Percentiles rank a stretch among this genome's conserved stretches.
Conservation (phyloP, 2,113 vertebrate species). For the Smithornis capensis region DNA sequence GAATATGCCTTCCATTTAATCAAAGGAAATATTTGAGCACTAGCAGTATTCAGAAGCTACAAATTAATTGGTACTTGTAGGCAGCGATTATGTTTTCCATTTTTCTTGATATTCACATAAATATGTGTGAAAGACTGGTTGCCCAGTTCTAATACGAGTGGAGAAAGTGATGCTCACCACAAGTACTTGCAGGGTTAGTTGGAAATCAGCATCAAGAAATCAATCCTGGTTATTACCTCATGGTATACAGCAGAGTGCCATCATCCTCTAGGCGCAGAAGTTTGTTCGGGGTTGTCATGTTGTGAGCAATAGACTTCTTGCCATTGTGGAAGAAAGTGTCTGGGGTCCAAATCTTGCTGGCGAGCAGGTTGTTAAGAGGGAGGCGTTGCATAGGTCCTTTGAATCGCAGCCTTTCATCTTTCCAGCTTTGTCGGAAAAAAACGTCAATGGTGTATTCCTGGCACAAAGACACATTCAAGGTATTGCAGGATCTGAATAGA, state of each 20-base stretch:
- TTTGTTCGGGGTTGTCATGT: slow-evolving; percentile 98
- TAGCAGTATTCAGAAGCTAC: slow-evolving; percentile 28
- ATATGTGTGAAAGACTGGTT: neutral
- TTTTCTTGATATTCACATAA: slow-evolving; percentile 29
- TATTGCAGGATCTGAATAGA: neutral
- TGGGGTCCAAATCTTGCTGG: slow-evolving; percentile 98
- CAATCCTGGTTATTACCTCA: slow-evolving; percentile 80
- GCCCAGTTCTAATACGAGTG: neutral
- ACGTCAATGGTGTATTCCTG: slow-evolving; percentile 98
- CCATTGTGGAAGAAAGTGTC: slow-evolving; percentile 98
- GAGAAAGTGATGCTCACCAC: neutral
- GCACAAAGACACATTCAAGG: neutral
- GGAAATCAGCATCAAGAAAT: neutral
- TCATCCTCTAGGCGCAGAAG: slow-evolving; percentile 92
- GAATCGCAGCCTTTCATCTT: slow-evolving; percentile 91
- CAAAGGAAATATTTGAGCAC: slow-evolving; percentile 57
- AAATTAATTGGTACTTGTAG: slow-evolving; percentile 48
- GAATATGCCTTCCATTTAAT: slow-evolving; percentile 43
- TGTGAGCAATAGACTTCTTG: slow-evolving; percentile 97
- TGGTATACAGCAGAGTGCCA: slow-evolving; percentile 94
- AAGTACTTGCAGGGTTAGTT: neutral
- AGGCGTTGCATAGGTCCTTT: slow-evolving; percentile 95
- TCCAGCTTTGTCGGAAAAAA: slow-evolving; percentile 99
- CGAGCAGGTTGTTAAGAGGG: slow-evolving; percentile 91
- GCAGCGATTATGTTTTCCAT: slow-evolving; percentile 8